phyloP scores from a whole-genome alignment of 2,797 vertebrate genomes.

The Bryconaethiops microstoma region DNA sequence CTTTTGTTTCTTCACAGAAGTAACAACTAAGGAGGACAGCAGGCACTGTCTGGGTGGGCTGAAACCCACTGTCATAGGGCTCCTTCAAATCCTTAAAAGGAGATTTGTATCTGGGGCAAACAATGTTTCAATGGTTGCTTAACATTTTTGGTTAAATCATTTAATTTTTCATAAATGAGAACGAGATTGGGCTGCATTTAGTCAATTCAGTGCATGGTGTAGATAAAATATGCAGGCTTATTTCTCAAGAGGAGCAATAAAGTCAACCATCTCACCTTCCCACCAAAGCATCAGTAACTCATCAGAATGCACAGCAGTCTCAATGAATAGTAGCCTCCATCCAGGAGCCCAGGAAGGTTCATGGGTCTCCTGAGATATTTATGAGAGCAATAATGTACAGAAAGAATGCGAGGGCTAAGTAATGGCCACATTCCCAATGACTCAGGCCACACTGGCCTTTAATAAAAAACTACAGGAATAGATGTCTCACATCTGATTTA shows the following conservation, averaged over 20 bases:
- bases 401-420: constrained; percentile 46
- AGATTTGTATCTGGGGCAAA: constrained; percentile 41
- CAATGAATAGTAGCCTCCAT: constrained; percentile 12
- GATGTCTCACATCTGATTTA: constrained; percentile 50
- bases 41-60: constrained; percentile 80
- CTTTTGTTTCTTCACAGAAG: constrained; percentile 71
- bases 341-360: constrained; percentile 24
- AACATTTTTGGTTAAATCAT: too few relatives aligned
- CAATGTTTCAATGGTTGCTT: constrained; percentile 30
- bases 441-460: constrained; percentile 29
- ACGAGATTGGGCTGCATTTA: not conserved
- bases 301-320: constrained; percentile 23
- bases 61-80: constrained; percentile 58
- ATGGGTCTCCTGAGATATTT: constrained; percentile 53
- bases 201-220: not conserved
- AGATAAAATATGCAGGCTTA: constrained; percentile 10
- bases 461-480: constrained; percentile 50
- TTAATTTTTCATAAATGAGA: not conserved
- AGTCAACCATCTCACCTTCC: not conserved
- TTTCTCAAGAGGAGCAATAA: constrained; percentile 19
- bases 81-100: constrained; percentile 24
- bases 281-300: constrained; percentile 35
- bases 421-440: constrained; percentile 34
- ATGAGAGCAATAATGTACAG: constrained; percentile 53
- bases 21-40: constrained; percentile 71